These are phyloP conservation scores for Pluvianellus socialis DNA, from an alignment of 2,113 vertebrate species.

Conservation along the genomic window DNA sequence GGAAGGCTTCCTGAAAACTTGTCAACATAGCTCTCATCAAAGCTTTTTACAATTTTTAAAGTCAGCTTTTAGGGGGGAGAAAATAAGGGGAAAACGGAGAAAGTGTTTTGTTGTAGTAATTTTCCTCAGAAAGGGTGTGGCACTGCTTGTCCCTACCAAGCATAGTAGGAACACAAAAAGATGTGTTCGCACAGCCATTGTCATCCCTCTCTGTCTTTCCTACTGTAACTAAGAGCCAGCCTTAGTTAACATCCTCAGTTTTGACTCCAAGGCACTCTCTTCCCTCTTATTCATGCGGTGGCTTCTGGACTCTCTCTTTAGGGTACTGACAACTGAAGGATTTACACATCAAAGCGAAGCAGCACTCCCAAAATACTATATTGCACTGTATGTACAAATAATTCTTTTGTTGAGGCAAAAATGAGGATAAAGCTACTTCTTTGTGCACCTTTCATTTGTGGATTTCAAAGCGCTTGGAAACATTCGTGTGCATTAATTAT, in stretches of 20 bases:
- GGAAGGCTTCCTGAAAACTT: conserved; percentile 23
- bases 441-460: background rate
- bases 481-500: background rate
- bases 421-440: background rate
- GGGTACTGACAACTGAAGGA: background rate
- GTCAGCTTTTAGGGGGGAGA: background rate
- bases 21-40: conserved; percentile 16
- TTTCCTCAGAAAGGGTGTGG: background rate
- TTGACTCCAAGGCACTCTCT: background rate
- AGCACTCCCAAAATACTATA: background rate
- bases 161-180: background rate
- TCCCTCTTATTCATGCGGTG: background rate
- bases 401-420: background rate
- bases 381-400: background rate
- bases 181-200: background rate
- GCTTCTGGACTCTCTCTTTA: background rate
- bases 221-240: background rate
- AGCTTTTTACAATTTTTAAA: background rate
- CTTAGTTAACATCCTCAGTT: background rate
- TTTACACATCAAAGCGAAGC: background rate
- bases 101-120: background rate
- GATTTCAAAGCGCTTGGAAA: background rate
- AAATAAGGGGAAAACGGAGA: background rate
- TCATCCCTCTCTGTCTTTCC: background rate
- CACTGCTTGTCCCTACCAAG: background rate